Evolutionary conservation across 2,888 invertebrate species (phyloP), one percentile per base, ranked within the genome.

Genomic region (Pyrochroa serraticornis): DNA sequence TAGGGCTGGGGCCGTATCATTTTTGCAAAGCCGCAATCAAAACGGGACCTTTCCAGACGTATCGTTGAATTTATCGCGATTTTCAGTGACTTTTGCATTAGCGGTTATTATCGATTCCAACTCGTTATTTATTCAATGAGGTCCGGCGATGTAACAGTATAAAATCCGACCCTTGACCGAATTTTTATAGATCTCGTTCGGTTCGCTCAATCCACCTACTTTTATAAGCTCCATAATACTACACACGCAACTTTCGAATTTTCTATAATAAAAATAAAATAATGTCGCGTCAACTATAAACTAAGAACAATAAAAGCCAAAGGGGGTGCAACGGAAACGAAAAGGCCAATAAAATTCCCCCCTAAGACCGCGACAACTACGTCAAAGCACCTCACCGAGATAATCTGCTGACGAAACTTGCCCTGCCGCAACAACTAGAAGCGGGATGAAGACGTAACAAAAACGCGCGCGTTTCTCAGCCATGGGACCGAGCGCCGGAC

Each of bases 391-490:
- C 56, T 63, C 60, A 61, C 59, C 62, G 36, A 65, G 50, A 56
- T 60, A 64, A 53, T 72, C 71, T 47, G 69, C 71, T 6, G 66
- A 62, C 9, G 69, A 60, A 9, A 33, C 41, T 41, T 66, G 55
- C 62, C 67, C 64, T 54, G 67, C 63, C 45, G 68, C 55, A 33
- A 68, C 54, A 61, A 67, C 62, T 42, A 64, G 14, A 42, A 57
- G 8, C 6, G 34, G 31, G 13, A 41, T 22, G 37, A 42, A 45
- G 49, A 55, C 68, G 67, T 60, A 61, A 54, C 55, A 51, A 53
- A 59, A 64, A 63, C 69, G 66, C 68, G 68, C 71, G 66, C 68
- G 63, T 67, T 67, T 65, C 58, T 66, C 65, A 60, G 66, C 72
- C 72, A 72, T 72, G 38, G 42, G 56, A 57, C 48, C 54, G 48